These are phyloP conservation scores for Propithecus perrieri DNA, from an alignment of 2,797 vertebrate species.

Conservation along the genomic window DNA sequence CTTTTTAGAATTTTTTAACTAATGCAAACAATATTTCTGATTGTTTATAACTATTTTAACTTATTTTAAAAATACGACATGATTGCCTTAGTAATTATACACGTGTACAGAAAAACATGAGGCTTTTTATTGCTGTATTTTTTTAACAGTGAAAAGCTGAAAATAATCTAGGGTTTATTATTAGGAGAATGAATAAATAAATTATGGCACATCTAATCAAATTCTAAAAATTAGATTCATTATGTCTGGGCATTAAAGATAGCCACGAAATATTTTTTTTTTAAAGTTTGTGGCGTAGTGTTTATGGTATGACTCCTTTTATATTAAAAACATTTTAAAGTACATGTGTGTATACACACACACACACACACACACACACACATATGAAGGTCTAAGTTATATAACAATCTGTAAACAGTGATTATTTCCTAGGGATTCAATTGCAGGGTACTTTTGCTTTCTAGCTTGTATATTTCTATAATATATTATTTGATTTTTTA, in stretches of 20 bases:
- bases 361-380: too few relatives aligned
- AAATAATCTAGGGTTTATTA: not conserved
- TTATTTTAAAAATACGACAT: slow-evolving; percentile 26
- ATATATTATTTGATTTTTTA: not conserved
- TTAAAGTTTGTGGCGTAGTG: not conserved
- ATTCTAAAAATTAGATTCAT: not conserved
- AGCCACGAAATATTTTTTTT: not conserved
- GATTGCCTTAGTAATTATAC: not conserved
- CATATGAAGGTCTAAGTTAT: not conserved
- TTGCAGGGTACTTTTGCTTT: not conserved
- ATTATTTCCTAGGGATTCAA: slow-evolving; percentile 25
- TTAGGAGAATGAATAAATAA: not conserved
- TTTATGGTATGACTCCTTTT: not conserved
- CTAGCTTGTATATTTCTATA: not conserved
- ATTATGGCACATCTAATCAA: not conserved
- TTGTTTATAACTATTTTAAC: not conserved
- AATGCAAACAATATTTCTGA: slow-evolving; percentile 43
- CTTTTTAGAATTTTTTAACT: not conserved
- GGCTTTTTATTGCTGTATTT: not conserved
- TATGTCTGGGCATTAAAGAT: not conserved
- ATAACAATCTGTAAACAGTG: not conserved
- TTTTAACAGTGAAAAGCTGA: slow-evolving; percentile 27
- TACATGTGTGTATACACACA: too few relatives aligned
- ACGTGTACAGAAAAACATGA: slow-evolving; percentile 25
- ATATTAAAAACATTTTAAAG: not conserved